These are phyloP conservation scores for Drosophila triauraria DNA, from an alignment of 1,140 invertebrate genomes.

Conservation along the genomic window DNA sequence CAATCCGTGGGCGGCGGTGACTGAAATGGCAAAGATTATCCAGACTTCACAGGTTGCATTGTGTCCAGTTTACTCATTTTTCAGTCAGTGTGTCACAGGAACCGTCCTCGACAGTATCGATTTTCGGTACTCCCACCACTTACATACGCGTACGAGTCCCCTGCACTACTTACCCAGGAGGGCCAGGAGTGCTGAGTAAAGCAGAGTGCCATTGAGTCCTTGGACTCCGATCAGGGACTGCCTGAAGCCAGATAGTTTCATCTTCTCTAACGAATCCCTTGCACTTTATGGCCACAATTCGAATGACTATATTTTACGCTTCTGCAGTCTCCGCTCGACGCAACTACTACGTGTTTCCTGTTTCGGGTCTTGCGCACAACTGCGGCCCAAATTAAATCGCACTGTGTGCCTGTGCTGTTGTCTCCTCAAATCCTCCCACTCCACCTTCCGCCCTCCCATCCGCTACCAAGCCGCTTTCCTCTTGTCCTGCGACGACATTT, in stretches of 20 bases:
- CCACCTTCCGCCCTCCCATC: not conserved
- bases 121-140: slow-evolving; percentile 44
- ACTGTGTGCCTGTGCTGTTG: slow-evolving; percentile 6
- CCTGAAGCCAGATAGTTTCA: slow-evolving; percentile 14
- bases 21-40: slow-evolving; percentile 34
- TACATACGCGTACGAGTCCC: not conserved
- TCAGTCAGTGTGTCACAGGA: slow-evolving; percentile 66
- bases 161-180: slow-evolving; percentile 53
- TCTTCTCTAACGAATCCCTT: slow-evolving; percentile 17
- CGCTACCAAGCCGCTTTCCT: not conserved
- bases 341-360: slow-evolving; percentile 62
- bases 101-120: slow-evolving; percentile 66
- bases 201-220: slow-evolving; percentile 17
- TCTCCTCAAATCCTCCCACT: slow-evolving; percentile 11
- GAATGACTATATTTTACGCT: slow-evolving; percentile 44
- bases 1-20: slow-evolving; percentile 65
- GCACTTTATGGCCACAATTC: slow-evolving; percentile 43
- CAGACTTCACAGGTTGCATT: slow-evolving; percentile 33
- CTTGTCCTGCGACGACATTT: slow-evolving; percentile 22
- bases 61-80: slow-evolving; percentile 32
- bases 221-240: slow-evolving; percentile 12
- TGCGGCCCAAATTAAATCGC: slow-evolving; percentile 39
- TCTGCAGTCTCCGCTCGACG: slow-evolving; percentile 30
- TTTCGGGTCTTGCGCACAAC: slow-evolving; percentile 70
- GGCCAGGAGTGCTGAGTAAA: slow-evolving; percentile 27